Base-by-base conservation (phyloP, 1,140 invertebrate species). In the Macrocentrus cingulum region DNA sequence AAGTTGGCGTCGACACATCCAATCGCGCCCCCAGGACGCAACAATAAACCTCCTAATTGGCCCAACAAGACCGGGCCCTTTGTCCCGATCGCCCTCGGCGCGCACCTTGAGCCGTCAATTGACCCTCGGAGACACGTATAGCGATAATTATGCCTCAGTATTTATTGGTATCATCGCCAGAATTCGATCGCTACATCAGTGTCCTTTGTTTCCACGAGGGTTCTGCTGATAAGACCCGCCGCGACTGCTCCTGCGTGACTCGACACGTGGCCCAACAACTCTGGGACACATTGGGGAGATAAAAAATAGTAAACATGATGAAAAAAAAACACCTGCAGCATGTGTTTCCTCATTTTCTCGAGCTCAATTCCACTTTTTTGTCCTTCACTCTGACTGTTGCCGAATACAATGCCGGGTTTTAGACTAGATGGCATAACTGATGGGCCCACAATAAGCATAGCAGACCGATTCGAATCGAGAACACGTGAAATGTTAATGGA, bases 11-110 rank as follows among this genome's bases (percentile, higher is more conserved):
- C 60, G 61, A 68, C 68, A 62, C 55, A 51, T 52, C 59, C 56
- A 64, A 49, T 48, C 44, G 23, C n/a, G n/a, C n/a, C 54, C 41
- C 62, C 46, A 62, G 42, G 65, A 59, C 51, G 46, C n/a, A n/a
- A 73, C 70, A 72, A 73, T 75, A 65, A 67, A 62, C 49, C 63
- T 66, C 67, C 63, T 75, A 75, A 75, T 75, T 75, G 71, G 64
- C 65, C 45, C 57, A 62, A 66, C 56, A 53, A 18, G 61, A 49
- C 32, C 15, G 11, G 25, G 18, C 29, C n/a, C 37, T 42, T 54
- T 54, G 37, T 42, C 39, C 13, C 13, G 22, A 16, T 39, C 59
- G 54, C 61, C 54, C 65, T 61, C 55, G 32, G 15, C 25, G 57
- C 32, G n/a, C 53, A 53, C 41, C 34, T 59, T 59, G 37, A 51